Conservation (phyloP, 2,113 vertebrate species). For the Salvelinus sp. region DNA sequence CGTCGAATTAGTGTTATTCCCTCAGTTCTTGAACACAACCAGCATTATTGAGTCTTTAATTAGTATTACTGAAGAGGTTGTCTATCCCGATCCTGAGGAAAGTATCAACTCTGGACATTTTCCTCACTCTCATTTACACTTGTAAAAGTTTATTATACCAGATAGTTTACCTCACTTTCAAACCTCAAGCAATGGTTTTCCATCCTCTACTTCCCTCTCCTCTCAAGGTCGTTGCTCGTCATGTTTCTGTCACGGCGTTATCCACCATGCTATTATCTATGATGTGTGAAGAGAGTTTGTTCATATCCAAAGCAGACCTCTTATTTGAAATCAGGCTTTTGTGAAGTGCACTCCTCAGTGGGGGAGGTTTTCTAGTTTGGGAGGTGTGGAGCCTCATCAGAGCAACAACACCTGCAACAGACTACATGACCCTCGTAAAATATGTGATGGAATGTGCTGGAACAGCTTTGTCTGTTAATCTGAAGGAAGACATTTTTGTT, state of each 20-base stretch:
- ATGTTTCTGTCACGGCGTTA: not conserved
- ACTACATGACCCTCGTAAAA: constrained; percentile 66
- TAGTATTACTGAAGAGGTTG: too few species aligned
- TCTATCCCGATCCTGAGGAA: too few species aligned
- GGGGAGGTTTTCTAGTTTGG: constrained; percentile 25
- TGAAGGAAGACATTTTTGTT: constrained; percentile 71
- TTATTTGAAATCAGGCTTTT: constrained; percentile 40
- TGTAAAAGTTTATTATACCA: not conserved
- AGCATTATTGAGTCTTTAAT: too few species aligned
- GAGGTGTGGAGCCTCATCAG: constrained; percentile 49
- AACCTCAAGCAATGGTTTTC: not conserved
- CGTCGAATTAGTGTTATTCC: too few species aligned
- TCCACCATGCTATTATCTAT: constrained; percentile 14
- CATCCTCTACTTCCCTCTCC: not conserved
- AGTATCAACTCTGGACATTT: too few species aligned
- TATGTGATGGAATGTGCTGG: constrained; percentile 64
- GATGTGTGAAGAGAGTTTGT: constrained; percentile 44
- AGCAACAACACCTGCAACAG: constrained; percentile 68
- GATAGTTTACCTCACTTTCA: not conserved
- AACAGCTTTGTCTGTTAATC: constrained; percentile 64
- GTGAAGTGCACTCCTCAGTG: constrained; percentile 29
- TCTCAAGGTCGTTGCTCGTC: not conserved
- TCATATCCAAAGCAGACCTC: constrained; percentile 56
- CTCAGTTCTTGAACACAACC: too few species aligned
- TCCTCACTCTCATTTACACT: too few species aligned